A percentile compares a stretch with the other conserved stretches of the same genome.
Evolutionary conservation across 2,888 invertebrate genomes (phyloP).

Genomic region (Drosophila melanosoma): DNA sequence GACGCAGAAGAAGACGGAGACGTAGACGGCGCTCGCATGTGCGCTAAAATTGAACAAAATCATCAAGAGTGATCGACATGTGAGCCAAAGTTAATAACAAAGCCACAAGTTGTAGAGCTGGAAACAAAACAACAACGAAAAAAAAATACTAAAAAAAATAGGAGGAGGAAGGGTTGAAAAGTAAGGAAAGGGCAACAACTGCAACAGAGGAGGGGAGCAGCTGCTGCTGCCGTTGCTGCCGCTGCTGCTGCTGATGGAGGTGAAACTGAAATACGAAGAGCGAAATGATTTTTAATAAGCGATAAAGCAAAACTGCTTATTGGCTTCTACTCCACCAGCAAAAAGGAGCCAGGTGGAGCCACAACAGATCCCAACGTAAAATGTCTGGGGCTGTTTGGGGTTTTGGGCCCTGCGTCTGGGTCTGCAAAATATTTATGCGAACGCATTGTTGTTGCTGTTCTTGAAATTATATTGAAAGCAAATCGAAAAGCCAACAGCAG

Average conservation of each 20-base stretch:
- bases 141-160: neutral
- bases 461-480: conserved; percentile 74
- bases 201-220: conserved; percentile 24
- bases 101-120: conserved; percentile 43
- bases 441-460: conserved; percentile 35
- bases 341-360: conserved; percentile 53
- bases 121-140: neutral
- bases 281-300: conserved; percentile 84
- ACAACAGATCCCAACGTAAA: conserved; percentile 6
- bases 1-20: conserved; percentile 50
- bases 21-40: conserved; percentile 79
- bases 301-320: conserved; percentile 84
- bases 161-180: conserved; percentile 25
- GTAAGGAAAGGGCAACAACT: conserved; percentile 13
- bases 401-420: conserved; percentile 4
- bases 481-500: conserved; percentile 75
- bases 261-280: conserved; percentile 81
- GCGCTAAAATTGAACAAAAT: conserved; percentile 81
- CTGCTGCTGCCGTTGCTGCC: conserved; percentile 14
- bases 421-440: conserved; percentile 64
- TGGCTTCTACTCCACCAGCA: conserved; percentile 57
- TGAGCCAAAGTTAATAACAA: conserved; percentile 82
- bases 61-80: conserved; percentile 82
- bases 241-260: conserved; percentile 51
- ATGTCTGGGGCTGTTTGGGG: conserved; percentile 16